Conservation (phyloP, 53 echinoderm and acorn worm genomes). For the Henricia sp. region DNA sequence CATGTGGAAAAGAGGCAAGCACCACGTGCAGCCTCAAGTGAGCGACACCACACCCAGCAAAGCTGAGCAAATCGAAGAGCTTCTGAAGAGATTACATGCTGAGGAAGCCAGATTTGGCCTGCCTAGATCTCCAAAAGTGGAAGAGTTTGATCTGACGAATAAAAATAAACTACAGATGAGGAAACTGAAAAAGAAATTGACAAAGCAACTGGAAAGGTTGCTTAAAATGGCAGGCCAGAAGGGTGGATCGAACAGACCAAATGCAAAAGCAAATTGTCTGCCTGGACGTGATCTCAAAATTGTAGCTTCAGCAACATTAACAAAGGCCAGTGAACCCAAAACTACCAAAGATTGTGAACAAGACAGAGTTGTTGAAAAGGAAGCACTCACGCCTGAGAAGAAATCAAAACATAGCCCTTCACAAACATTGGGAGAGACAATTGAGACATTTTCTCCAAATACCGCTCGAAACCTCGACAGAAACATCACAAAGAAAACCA, state of each 20-base stretch:
- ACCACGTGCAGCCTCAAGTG: not conserved
- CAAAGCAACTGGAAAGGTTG: not conserved
- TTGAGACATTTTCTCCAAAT: too few species aligned
- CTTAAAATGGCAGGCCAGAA: not conserved
- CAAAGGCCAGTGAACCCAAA: not conserved
- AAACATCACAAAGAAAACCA: too few species aligned
- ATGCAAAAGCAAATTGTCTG: not conserved
- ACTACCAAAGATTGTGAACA: not conserved
- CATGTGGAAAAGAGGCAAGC: not conserved
- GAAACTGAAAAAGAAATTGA: not conserved
- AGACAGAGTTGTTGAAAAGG: not conserved
- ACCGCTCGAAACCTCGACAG: too few species aligned
- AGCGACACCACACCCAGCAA: not conserved
- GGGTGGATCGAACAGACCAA: not conserved
- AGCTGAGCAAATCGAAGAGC: not conserved
- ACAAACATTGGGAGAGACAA: too few species aligned
- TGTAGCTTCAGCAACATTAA: not conserved
- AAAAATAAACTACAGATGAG: not conserved
- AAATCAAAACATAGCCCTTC: too few species aligned
- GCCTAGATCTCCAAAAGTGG: not conserved
- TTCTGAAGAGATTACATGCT: not conserved
- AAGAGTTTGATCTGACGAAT: not conserved
- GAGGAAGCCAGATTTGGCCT: not conserved
- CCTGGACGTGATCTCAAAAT: not conserved
- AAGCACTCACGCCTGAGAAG: not conserved